phyloP scores from a whole-genome alignment of 2,113 vertebrate species.

The Dipodomys spectabilis region DNA sequence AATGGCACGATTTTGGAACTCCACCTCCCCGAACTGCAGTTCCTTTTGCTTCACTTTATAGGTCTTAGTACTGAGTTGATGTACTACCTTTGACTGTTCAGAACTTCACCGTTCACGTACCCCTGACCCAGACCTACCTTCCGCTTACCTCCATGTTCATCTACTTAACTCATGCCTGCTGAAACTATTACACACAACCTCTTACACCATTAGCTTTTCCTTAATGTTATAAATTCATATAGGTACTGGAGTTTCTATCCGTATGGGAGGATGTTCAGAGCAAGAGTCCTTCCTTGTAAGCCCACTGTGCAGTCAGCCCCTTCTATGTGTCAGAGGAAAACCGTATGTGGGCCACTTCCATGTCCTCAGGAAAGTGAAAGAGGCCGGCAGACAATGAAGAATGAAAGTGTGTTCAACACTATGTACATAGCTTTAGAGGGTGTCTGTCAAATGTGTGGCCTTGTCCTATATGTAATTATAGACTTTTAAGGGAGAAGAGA shows the following conservation, averaged over 20 bases:
- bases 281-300: not conserved
- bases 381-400: not conserved
- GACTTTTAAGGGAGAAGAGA: not conserved
- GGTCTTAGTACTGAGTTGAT: not conserved
- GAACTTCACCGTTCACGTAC: too few species aligned
- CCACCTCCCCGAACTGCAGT: not conserved
- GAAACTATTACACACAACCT: not conserved
- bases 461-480: not conserved
- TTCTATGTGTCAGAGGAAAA: not conserved
- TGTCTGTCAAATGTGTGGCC: not conserved
- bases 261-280: not conserved
- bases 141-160: not conserved
- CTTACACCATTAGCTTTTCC: not conserved
- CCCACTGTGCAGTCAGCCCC: not conserved
- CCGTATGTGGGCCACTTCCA: not conserved
- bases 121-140: not conserved
- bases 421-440: not conserved
- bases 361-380: not conserved
- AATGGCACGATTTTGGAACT: not conserved
- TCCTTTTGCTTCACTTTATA: too few species aligned
- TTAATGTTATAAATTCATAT: constrained; percentile 1
- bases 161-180: not conserved
- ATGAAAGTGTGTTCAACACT: not conserved
- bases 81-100: not conserved
- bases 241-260: not conserved